Conservation (phyloP, 1,140 invertebrate species). For the Drosophila sp. region DNA sequence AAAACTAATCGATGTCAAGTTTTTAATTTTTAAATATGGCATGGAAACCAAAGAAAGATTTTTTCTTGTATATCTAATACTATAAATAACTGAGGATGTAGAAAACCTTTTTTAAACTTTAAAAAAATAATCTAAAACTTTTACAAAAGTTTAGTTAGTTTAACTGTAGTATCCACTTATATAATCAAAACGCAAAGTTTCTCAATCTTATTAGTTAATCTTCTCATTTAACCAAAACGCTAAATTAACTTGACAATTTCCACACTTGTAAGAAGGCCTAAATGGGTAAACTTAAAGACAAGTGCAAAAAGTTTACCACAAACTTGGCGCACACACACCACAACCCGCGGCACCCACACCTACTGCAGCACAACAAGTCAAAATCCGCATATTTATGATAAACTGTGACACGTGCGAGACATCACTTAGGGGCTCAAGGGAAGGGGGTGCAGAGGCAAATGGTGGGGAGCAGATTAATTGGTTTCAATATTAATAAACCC, state of each 20-base stretch:
- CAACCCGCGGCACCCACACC: not conserved
- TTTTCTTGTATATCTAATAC: too few species aligned
- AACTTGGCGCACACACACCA: not conserved
- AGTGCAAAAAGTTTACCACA: conserved; percentile 9
- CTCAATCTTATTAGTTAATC: conserved; percentile 5
- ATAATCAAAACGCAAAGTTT: not conserved
- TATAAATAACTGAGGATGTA: too few species aligned
- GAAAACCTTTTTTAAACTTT: too few species aligned
- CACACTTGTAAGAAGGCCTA: not conserved
- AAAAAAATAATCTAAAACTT: too few species aligned
- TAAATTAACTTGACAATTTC: conserved; percentile 8
- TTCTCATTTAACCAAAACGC: conserved; percentile 4
- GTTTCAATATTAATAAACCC: conserved; percentile 52
- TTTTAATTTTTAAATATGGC: too few species aligned
- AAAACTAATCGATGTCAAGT: too few species aligned
- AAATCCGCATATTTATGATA: conserved; percentile 52
- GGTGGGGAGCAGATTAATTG: conserved; percentile 52
- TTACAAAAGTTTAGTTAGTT: not conserved
- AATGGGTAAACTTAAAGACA: conserved; percentile 2
- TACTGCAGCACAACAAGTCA: conserved; percentile 25
- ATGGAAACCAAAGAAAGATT: too few species aligned
- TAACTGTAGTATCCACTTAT: too few species aligned
- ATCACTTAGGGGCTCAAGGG: conserved; percentile 18
- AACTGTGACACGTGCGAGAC: conserved; percentile 50
- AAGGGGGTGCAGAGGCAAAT: conserved; percentile 21